Evolutionary conservation across 2,113 vertebrate species (phyloP), one percentile per base, ranked within the genome.

Genomic region (Henicopernis longicauda): DNA sequence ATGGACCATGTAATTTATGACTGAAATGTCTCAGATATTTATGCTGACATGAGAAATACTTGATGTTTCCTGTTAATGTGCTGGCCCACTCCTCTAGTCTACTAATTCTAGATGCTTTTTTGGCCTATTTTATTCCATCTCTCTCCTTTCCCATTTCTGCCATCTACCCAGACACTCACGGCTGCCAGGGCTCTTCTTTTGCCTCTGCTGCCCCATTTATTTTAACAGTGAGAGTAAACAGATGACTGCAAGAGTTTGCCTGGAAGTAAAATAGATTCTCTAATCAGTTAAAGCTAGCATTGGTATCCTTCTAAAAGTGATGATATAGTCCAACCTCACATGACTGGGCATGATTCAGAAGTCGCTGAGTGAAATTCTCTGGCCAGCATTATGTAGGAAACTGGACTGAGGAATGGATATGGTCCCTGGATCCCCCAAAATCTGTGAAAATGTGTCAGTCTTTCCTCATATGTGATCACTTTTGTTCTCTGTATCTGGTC

Each of bases 21-120:
- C 86, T 69, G 69, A 95, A 93, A 73, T 8, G n/a, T 63, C 88
- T 90, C 70, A 44, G 89, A 49, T 91, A 67, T 82, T 93, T 94
- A 42, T 34, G 70, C 83, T 82, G 93, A 93, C 77, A 69, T 63
- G 73, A 82, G 57, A 92, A 92, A 84, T 72, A n/a, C 34, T 95
- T 12, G 4, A 47, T 3, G 11, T 47, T 86, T 93, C 55, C 89
- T 50, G 82, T 9, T 70, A 70, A 81, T 58, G 62, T 44, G 74
- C 82, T 88, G 61, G 84, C 70, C 78, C 34, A 10, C 66, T 91
- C 45, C 71, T 85, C 54, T n/a, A 62, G 21, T 73, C 44, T 92
- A 3, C 74, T 70, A 27, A 85, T 76, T 80, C 70, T 72, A 36
- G 58, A 58, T 77, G 58, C 8, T 5, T 31, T 77, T 97, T 80